A percentile compares a stretch with the other conserved stretches of the same genome.
These are phyloP conservation scores for Laticauda colubrina DNA, from an alignment of 2,113 vertebrate species.

Conservation along the genomic window DNA sequence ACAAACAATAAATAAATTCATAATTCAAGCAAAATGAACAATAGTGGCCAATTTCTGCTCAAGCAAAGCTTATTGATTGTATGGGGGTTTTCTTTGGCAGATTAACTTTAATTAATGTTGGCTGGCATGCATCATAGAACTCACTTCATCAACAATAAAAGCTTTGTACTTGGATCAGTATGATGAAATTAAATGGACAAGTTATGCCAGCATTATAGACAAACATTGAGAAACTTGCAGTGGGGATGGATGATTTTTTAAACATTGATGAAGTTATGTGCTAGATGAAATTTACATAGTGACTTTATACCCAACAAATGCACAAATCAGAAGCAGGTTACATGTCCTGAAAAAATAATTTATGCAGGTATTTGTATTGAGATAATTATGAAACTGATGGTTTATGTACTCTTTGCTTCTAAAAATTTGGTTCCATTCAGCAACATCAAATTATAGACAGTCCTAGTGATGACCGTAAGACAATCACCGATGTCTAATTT, in stretches of 20 bases:
- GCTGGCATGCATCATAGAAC: neutral
- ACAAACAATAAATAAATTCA: neutral
- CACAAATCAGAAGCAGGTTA: neutral
- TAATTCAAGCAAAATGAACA: neutral
- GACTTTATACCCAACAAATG: neutral
- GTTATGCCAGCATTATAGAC: neutral
- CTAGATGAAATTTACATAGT: constrained; percentile 4
- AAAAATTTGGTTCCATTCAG: neutral
- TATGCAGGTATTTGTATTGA: neutral
- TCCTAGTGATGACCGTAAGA: neutral
- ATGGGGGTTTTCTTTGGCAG: neutral
- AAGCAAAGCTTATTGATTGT: neutral
- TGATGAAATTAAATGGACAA: neutral
- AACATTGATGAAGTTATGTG: neutral
- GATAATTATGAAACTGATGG: fast-evolving
- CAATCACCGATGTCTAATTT: neutral
- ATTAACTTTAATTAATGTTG: neutral
- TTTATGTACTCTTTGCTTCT: neutral
- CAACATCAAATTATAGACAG: constrained; percentile 13
- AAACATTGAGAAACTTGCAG: neutral
- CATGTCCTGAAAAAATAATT: neutral
- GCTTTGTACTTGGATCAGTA: neutral
- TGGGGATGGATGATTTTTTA: neutral
- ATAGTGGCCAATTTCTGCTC: neutral
- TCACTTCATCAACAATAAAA: neutral